Conservation (phyloP, 2,797 vertebrate species). For the Paratrypauchen microcephalus region DNA sequence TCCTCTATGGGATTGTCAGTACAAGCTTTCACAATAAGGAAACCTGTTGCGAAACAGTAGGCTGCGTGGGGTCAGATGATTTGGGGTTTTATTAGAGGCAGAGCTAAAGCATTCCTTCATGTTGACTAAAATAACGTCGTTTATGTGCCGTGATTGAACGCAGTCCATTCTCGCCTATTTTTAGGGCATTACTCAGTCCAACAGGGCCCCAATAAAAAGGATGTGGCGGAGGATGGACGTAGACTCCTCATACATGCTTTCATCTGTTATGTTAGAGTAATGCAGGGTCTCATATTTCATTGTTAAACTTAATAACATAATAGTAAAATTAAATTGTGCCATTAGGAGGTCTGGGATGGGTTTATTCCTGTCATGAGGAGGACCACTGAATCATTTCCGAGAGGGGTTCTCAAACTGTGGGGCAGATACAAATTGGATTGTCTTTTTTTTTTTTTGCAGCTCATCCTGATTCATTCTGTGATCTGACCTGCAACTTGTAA, state of each 20-base stretch:
- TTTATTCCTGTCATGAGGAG: constrained; percentile 16
- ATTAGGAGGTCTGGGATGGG: constrained; percentile 25
- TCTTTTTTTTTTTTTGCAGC: neutral
- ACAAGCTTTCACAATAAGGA: constrained; percentile 6
- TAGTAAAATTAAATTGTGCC: constrained; percentile 37
- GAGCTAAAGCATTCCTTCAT: constrained; percentile 61
- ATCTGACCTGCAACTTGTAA: neutral
- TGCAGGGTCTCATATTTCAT: constrained; percentile 41
- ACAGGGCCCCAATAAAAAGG: constrained; percentile 45
- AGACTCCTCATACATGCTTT: constrained; percentile 47
- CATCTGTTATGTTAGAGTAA: constrained; percentile 46
- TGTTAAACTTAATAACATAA: constrained; percentile 47
- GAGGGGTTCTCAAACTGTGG: constrained; percentile 6
- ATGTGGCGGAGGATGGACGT: too few species aligned
- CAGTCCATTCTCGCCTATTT: constrained; percentile 70
- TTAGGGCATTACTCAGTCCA: constrained; percentile 65
- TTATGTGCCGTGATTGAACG: constrained; percentile 63
- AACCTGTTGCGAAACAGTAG: constrained; percentile 16
- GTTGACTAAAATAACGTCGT: constrained; percentile 63
- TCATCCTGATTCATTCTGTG: neutral
- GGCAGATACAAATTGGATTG: neutral
- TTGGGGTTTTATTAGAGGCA: constrained; percentile 41
- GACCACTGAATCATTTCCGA: constrained; percentile 23
- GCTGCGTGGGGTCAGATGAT: constrained; percentile 13
- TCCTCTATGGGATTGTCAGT: constrained; percentile 6